phyloP scores from a whole-genome alignment of 2,113 vertebrate genomes.

The Phrynosoma platyrhinos region DNA sequence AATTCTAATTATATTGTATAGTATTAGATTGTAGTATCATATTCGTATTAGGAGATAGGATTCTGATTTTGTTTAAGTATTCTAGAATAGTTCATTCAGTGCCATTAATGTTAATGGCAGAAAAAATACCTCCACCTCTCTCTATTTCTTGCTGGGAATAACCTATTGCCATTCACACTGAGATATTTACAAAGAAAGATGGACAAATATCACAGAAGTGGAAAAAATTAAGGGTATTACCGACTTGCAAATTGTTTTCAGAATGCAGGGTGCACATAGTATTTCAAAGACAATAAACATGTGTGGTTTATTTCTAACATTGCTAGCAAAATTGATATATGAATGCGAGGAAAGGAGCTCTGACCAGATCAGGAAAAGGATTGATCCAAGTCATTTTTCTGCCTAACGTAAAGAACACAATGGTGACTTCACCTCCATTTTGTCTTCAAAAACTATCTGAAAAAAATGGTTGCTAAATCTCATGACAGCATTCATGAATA shows the following conservation, averaged over 20 bases:
- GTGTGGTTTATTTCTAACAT: conserved; percentile 43
- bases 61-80: conserved; percentile 13
- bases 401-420: neutral
- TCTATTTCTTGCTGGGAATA: conserved; percentile 4
- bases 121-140: conserved; percentile 49
- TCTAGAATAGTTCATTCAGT: neutral
- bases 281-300: conserved; percentile 31
- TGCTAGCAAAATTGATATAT: neutral
- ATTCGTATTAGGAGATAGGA: conserved; percentile 22
- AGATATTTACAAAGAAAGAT: conserved; percentile 2
- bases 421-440: neutral
- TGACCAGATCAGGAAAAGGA: neutral
- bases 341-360: neutral
- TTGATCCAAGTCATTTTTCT: too few species aligned
- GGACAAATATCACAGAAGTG: conserved; percentile 24
- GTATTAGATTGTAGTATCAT: neutral
- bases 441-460: too few species aligned
- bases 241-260: conserved; percentile 27
- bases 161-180: conserved; percentile 18
- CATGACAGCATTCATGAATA: too few species aligned
- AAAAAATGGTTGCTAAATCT: too few species aligned
- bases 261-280: neutral
- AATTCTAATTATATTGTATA: conserved; percentile 1
- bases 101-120: conserved; percentile 18
- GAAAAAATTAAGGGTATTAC: conserved; percentile 6